Conservation (phyloP, 2,797 vertebrate genomes). For the Coracias cyanogaster region DNA sequence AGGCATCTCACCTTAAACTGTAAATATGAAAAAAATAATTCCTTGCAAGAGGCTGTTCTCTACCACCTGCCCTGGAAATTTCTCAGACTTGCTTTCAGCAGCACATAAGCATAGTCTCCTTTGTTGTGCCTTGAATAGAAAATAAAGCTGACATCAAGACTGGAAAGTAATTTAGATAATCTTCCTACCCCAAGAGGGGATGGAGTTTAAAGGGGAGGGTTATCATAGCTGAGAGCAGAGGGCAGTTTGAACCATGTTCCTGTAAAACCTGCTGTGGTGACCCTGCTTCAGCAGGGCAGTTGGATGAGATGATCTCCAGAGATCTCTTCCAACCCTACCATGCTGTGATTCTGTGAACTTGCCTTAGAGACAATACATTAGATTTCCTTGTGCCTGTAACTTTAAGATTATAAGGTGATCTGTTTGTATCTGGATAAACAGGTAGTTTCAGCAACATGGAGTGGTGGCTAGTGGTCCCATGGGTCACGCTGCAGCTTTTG, state of each 20-base stretch:
- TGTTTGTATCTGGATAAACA: not conserved
- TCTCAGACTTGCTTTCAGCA: not conserved
- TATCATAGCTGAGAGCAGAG: not conserved
- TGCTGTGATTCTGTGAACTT: not conserved
- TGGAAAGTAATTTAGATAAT: not conserved
- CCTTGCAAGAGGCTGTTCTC: not conserved
- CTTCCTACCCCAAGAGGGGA: not conserved
- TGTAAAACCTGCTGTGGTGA: not conserved
- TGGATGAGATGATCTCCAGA: not conserved
- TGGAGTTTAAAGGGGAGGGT: not conserved
- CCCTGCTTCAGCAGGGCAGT: not conserved
- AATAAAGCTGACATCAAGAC: not conserved
- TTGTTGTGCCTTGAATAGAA: fast-evolving
- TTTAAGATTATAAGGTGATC: not conserved
- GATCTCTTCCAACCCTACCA: not conserved
- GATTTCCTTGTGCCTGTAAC: not conserved
- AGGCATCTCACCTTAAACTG: not conserved
- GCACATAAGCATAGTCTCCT: not conserved
- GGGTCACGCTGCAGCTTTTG: not conserved
- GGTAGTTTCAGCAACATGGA: fast-evolving
- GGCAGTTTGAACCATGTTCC: not conserved
- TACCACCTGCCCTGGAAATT: not conserved
- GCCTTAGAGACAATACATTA: fast-evolving
- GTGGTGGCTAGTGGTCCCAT: fast-evolving
- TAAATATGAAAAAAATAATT: not conserved